Base-by-base conservation (phyloP, 30 jellyfish, hydroid and myxozoan species). In the Aurelia aurita complex sp. Pacific region DNA sequence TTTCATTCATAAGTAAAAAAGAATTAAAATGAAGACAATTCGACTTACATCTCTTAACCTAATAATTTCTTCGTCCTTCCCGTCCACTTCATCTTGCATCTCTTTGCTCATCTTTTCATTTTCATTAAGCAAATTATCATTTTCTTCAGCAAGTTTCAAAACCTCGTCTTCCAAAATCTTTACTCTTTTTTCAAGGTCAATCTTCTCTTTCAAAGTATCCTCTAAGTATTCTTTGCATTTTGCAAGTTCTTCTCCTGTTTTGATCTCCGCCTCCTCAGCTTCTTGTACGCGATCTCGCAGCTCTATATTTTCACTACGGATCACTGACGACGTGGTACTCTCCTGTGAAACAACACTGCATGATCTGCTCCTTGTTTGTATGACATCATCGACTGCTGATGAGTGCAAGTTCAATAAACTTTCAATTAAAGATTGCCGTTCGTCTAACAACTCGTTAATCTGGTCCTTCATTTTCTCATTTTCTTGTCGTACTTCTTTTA, bases 321-420 rank as follows among this genome's bases (percentile, higher is more conserved):
- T 64, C 65, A 81, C 11, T 46, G 87, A 80, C 16, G 96, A 88
- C 79, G 92, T 82, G 17, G 79, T 70, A 67, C 97, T 88, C 29
- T 88, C 97, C 55, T 66, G 74, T 19, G 97, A 88, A 11, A 88
- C 97, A 36, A 80, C 87, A 81, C 97, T 88, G 79, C 97, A 75
- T 2, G 91, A 75, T 64, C 97, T 78, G 52, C 97, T 88, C 81
- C 97, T 74, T 12, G 97, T 79, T 66, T 81, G 90, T 12, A 88
- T 87, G 70, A 94, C 98, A 70, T 89, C 97, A 79, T 92, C 94
- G 18, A 92, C 98, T 73, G 88, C 94, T 34, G 89, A 88, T 13
- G 98, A 94, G 23, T 87, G 94, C 80, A 94, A 73, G 83, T 89
- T 88, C 50, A 94, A 52, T 80, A 94, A 61, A 77, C 98, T 94